phyloP scores from a whole-genome alignment of 2,113 vertebrate species.

The Oreochromis spilurus region DNA sequence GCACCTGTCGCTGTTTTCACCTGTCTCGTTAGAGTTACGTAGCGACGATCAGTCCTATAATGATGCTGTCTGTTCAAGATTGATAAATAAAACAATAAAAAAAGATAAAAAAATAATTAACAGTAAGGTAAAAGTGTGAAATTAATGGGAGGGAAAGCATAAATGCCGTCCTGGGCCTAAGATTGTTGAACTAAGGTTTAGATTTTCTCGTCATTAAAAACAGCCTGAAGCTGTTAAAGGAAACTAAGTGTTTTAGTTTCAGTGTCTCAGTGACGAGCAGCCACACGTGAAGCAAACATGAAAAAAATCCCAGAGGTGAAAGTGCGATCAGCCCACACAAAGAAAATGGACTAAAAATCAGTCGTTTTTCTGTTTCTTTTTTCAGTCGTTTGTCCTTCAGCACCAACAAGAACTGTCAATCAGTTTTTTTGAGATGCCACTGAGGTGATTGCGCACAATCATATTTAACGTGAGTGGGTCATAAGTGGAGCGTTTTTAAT shows the following conservation, averaged over 20 bases:
- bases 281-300: not conserved
- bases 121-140: not conserved
- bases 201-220: not conserved
- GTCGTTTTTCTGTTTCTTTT: not conserved
- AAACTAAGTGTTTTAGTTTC: not conserved
- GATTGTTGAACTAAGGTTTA: not conserved
- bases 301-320: not conserved
- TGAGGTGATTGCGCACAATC: not conserved
- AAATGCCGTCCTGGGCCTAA: not conserved
- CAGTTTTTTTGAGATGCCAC: not conserved
- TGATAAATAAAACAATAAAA: not conserved
- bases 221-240: not conserved
- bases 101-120: not conserved
- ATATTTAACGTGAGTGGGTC: not conserved
- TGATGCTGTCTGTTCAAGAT: not conserved
- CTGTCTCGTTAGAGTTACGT: not conserved
- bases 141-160: rapidly evolving
- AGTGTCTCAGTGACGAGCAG: not conserved
- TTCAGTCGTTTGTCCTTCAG: not conserved
- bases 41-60: not conserved
- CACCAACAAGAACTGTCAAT: not conserved
- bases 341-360: not conserved
- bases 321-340: not conserved
- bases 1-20: not conserved
- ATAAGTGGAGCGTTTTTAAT: not conserved